Conservation (phyloP, 1,140 invertebrate genomes). For the Nephotettix cincticeps region DNA sequence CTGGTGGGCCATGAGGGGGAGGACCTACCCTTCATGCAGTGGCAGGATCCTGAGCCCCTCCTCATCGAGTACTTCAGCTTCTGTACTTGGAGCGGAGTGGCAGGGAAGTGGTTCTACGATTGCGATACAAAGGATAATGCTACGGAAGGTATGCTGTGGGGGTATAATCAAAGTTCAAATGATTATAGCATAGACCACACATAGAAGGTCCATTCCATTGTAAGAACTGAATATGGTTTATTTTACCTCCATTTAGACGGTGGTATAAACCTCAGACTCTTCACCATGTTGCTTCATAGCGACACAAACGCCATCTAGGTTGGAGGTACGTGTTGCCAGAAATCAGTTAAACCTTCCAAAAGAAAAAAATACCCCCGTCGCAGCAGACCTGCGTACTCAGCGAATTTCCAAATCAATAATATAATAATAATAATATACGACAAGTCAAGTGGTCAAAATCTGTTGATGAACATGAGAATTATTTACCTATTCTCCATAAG, state of each 20-base stretch:
- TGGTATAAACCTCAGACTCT: neutral
- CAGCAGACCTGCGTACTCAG: no score
- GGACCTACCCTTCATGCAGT: constrained; percentile 52
- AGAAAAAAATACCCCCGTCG: no score
- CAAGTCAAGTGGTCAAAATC: no score
- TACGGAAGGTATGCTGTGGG: neutral
- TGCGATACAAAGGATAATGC: constrained; percentile 45
- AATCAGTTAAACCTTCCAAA: no score
- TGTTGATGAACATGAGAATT: no score
- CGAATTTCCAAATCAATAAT: no score
- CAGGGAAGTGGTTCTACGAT: constrained; percentile 58
- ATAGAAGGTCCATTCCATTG: neutral
- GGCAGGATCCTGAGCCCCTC: constrained; percentile 54
- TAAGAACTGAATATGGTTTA: no score
- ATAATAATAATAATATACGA: no score
- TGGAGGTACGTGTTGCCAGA: no score
- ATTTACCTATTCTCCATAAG: no score
- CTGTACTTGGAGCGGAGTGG: constrained; percentile 56
- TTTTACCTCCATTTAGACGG: neutral
- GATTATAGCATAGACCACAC: no score
- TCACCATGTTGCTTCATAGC: neutral
- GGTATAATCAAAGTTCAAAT: neutral
- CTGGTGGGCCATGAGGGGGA: constrained; percentile 57
- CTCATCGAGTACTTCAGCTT: constrained; percentile 58
- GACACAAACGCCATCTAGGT: neutral